Base-by-base conservation (phyloP, 2,888 invertebrate species). In the Chloromyia formosa region DNA sequence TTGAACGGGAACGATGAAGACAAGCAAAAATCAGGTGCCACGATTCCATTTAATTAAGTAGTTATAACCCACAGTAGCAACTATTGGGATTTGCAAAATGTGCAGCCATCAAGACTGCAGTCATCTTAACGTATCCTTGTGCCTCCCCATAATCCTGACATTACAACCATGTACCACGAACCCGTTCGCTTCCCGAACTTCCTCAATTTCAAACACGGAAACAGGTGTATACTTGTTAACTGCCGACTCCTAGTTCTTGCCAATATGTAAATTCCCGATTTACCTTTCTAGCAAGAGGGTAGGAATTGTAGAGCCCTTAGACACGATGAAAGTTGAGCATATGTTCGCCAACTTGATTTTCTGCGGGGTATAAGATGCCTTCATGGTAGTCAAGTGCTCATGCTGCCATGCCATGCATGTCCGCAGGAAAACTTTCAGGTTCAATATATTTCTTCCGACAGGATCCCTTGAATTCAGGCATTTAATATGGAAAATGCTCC, bases 31-130 rank as follows among this genome's bases (percentile, higher is more conserved):
- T 22, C 4, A 49, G 66, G 49, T 66, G 66, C 9, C 66, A 45
- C 45, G 49, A 66, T 66, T 66, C 45, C 66, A 66, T 66, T 49
- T 66, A 66, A 66, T 66, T 66, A 66, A 66, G 66, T 42, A 66
- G 66, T 66, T 66, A 66, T 66, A 66, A 66, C 18, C 66, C 22
- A 22, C 42, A 49, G 49, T 22, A 66, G 66, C 49, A 66, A 49
- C 14, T 3, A 35, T 35, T 35, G 12, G n/a, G 49, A 22, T 1
- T 45, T 66, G 45, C 1, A 66, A 66, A 66, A 49, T 35, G 27
- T 22, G 45, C 22, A 49, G 18, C 49, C 45, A 12, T 18, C 66
- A n/a, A 42, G 14, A 66, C 42, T 45, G 66, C 62, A 64, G 62
- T 18, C 16, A 49, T 49, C 45, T 10, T 14, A 61, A 20, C 61